Evolutionary conservation across 2,888 invertebrate species (phyloP).

Genomic region (Baccha elongata): DNA sequence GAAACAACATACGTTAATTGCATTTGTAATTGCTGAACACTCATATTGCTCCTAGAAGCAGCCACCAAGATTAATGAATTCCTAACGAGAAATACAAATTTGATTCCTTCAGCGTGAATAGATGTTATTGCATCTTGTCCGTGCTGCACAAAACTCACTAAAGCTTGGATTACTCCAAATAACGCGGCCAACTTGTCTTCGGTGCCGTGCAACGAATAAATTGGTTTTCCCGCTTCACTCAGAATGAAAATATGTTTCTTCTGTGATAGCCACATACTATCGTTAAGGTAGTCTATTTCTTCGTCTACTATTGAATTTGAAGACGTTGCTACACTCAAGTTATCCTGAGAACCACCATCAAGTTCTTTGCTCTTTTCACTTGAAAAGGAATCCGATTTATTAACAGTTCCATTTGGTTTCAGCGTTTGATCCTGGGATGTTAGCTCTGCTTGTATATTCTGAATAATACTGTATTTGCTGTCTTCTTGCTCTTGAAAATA

Average conservation of each 20-base stretch:
- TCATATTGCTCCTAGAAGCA: slow-evolving; percentile 92
- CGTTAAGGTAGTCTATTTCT: slow-evolving; percentile 87
- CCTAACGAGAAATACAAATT: slow-evolving; percentile 94
- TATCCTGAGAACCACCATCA: slow-evolving; percentile 78
- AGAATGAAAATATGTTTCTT: slow-evolving; percentile 96
- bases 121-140: slow-evolving; percentile 92
- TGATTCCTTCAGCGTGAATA: slow-evolving; percentile 92
- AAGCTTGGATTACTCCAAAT: slow-evolving; percentile 96
- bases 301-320: slow-evolving; percentile 73
- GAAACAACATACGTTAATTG: slow-evolving; percentile 90
- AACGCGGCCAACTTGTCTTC: slow-evolving; percentile 97
- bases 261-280: slow-evolving; percentile 89
- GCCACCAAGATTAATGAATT: slow-evolving; percentile 96
- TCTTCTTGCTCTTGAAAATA: slow-evolving; percentile 76
- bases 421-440: slow-evolving; percentile 73
- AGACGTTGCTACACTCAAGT: slow-evolving; percentile 76
- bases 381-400: slow-evolving; percentile 75
- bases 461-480: slow-evolving; percentile 79
- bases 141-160: slow-evolving; percentile 94
- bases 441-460: slow-evolving; percentile 78
- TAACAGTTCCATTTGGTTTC: slow-evolving; percentile 68
- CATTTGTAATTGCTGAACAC: slow-evolving; percentile 90
- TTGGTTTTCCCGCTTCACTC: slow-evolving; percentile 98
- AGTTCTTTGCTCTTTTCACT: slow-evolving; percentile 77
- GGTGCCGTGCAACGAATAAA: slow-evolving; percentile 95